phyloP scores from a whole-genome alignment of 2,888 invertebrate species.

The Drosophila neutralis region DNA sequence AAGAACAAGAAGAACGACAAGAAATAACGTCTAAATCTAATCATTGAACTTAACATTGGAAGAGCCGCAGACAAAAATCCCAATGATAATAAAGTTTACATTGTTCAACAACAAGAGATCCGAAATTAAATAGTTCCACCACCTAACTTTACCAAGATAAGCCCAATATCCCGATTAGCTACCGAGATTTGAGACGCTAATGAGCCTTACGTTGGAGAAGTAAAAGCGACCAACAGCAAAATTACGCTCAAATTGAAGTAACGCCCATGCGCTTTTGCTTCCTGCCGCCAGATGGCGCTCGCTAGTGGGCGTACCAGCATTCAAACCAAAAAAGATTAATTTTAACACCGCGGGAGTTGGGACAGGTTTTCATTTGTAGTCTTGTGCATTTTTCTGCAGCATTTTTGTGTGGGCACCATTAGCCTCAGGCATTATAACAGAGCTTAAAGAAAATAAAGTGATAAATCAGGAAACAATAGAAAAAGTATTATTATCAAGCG shows the following conservation, averaged over 20 bases:
- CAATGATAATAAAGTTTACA: slow-evolving; percentile 9
- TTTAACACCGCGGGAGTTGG: slow-evolving; percentile 10
- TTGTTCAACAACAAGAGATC: slow-evolving; percentile 35
- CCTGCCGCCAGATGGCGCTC: slow-evolving; percentile 36
- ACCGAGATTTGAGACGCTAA: slow-evolving; percentile 35
- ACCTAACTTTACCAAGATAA: slow-evolving; percentile 30
- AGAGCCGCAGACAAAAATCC: slow-evolving; percentile 17
- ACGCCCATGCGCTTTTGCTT: slow-evolving; percentile 21
- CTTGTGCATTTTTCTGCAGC: neutral
- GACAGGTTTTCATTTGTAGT: slow-evolving; percentile 11
- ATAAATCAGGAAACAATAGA: neutral
- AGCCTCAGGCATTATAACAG: slow-evolving; percentile 1
- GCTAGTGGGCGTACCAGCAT: slow-evolving; percentile 28
- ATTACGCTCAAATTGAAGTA: slow-evolving; percentile 6
- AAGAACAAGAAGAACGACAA: slow-evolving; percentile 37
- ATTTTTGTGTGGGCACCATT: slow-evolving; percentile 20
- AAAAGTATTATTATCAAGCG: neutral
- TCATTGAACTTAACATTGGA: slow-evolving; percentile 71
- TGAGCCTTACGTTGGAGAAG: slow-evolving; percentile 10
- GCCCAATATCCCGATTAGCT: slow-evolving; percentile 31
- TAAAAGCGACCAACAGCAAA: neutral
- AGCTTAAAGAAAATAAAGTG: neutral
- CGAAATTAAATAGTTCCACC: slow-evolving; percentile 22
- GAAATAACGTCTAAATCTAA: slow-evolving; percentile 59
- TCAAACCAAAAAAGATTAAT: slow-evolving; percentile 7